A percentile compares a stretch with the other conserved stretches of the same genome.
These are phyloP conservation scores for Galagoides demidoff DNA, from an alignment of 2,797 vertebrate genomes.

Conservation along the genomic window DNA sequence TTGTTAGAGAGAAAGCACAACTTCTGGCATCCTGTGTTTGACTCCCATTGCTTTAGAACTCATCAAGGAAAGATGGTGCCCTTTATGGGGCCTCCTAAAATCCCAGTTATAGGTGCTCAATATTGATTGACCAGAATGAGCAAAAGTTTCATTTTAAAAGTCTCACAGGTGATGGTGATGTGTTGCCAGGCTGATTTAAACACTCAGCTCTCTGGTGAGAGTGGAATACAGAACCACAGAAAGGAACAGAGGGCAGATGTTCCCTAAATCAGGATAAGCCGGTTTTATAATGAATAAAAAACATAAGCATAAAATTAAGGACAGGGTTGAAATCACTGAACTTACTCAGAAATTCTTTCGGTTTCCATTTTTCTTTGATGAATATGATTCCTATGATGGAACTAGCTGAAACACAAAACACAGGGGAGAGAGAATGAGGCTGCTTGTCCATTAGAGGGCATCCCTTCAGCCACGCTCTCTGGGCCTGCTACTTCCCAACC, in stretches of 20 bases:
- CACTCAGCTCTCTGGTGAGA: background rate
- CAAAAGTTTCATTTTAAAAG: background rate
- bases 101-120: background rate
- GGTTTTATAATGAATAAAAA: background rate
- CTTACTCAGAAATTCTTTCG: constrained; percentile 97
- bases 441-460: rapidly evolving
- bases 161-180: background rate
- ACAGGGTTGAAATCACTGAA: constrained; percentile 59
- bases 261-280: background rate
- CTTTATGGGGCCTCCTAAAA: background rate
- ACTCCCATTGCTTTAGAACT: background rate
- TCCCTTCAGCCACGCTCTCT: rapidly evolving
- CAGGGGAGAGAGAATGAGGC: background rate
- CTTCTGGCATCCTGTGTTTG: background rate
- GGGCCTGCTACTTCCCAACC: background rate
- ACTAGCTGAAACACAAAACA: constrained; percentile 89
- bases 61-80: background rate
- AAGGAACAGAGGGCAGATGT: background rate
- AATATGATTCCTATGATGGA: constrained; percentile 97
- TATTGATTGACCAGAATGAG: background rate
- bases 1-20: background rate
- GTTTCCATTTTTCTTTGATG: constrained; percentile 95
- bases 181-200: background rate
- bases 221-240: background rate
- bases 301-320: background rate